These are phyloP conservation scores for Ichneumoninae sp. DNA, from an alignment of 2,888 invertebrate species.

Conservation along the genomic window DNA sequence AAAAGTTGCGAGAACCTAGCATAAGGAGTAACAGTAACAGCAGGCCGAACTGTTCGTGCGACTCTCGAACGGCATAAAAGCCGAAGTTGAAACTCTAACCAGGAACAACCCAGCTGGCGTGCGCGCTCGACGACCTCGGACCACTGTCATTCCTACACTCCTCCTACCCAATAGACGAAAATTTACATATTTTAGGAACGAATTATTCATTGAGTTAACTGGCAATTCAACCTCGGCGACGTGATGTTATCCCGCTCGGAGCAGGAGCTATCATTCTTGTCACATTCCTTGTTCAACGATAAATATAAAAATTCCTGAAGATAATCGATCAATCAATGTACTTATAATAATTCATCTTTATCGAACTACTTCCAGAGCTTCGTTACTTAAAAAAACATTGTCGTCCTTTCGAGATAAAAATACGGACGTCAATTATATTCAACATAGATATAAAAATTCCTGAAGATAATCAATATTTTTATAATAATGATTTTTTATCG, in stretches of 20 bases:
- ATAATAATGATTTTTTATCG: too few species aligned
- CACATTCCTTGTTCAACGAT: background rate
- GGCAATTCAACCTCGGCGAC: background rate
- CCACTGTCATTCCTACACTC: constrained; percentile 3
- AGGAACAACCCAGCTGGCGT: background rate
- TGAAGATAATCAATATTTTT: background rate
- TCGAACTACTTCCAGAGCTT: too few species aligned
- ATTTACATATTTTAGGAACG: constrained; percentile 21
- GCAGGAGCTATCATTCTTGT: background rate
- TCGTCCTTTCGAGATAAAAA: too few species aligned
- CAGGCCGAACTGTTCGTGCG: background rate
- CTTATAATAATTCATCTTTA: background rate
- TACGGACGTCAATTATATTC: too few species aligned
- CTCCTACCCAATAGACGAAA: background rate
- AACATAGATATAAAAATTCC: too few species aligned
- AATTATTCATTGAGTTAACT: constrained; percentile 1
- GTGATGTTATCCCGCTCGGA: background rate
- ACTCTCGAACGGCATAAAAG: constrained; percentile 4
- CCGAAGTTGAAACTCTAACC: background rate
- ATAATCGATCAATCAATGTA: background rate
- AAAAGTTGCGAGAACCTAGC: constrained; percentile 39
- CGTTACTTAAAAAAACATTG: too few species aligned
- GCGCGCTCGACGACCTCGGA: constrained; percentile 2
- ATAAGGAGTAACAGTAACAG: constrained; percentile 1
- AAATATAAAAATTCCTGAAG: background rate